Conservation (phyloP, 2,113 vertebrate species). For the Tetraodon nigroviridis region DNA sequence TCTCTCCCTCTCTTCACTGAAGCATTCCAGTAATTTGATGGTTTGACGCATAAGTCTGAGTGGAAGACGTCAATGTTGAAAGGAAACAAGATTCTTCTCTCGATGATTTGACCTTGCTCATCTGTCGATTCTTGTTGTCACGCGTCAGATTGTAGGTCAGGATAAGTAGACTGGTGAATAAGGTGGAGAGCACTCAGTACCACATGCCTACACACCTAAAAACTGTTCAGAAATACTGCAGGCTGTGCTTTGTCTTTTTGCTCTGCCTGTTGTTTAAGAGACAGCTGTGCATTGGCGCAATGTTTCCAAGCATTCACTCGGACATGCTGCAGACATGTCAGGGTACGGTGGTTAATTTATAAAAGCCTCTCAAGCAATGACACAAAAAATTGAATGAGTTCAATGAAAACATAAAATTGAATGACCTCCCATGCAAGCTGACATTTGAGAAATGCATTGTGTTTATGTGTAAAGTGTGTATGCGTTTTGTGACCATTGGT, state of each 20-base stretch:
- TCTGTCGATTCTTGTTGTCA: slow-evolving; percentile 58
- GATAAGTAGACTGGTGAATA: slow-evolving; percentile 62
- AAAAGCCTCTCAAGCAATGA: no score
- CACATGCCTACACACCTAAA: slow-evolving; percentile 48
- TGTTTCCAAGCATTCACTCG: slow-evolving; percentile 41
- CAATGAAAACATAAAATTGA: no score
- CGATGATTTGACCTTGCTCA: slow-evolving; percentile 46
- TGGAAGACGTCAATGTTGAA: neutral
- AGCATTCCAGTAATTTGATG: slow-evolving; percentile 31
- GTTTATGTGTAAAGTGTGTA: slow-evolving; percentile 3
- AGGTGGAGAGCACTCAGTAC: slow-evolving; percentile 70
- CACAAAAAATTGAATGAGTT: no score
- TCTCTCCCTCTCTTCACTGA: no score
- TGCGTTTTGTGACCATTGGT: no score
- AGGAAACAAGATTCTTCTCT: slow-evolving; percentile 39
- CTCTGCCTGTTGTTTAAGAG: slow-evolving; percentile 55
- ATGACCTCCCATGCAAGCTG: slow-evolving; percentile 54
- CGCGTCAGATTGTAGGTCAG: slow-evolving; percentile 59
- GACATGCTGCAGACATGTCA: slow-evolving; percentile 66
- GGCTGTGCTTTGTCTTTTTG: slow-evolving; percentile 68
- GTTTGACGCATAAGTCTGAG: slow-evolving; percentile 32
- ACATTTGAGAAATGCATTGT: slow-evolving; percentile 29
- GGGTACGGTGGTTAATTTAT: slow-evolving; percentile 47
- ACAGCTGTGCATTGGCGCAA: slow-evolving; percentile 59
- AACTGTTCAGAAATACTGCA: slow-evolving; percentile 74